A percentile compares a stretch with the other conserved stretches of the same genome.
phyloP scores from a whole-genome alignment of 1,140 invertebrate genomes.

The Drosophila bifasciata region DNA sequence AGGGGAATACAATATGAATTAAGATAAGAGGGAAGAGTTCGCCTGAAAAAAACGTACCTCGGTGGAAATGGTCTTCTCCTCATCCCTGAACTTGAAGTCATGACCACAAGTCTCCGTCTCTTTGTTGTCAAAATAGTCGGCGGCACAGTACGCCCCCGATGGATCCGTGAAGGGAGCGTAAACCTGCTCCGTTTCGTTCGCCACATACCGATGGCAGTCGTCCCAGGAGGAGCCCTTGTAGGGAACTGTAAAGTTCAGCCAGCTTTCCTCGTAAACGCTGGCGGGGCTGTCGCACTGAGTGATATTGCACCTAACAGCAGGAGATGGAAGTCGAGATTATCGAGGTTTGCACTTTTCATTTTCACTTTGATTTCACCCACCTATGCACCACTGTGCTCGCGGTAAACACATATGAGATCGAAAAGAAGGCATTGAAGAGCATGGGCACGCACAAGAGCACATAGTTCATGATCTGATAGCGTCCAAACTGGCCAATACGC shows the following conservation, averaged over 20 bases:
- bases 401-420: constrained; percentile 86
- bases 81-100: constrained; percentile 68
- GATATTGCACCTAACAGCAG: constrained; percentile 86
- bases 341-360: constrained; percentile 3
- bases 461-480: constrained; percentile 86
- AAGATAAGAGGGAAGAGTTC: not conserved
- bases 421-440: constrained; percentile 85
- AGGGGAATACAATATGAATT: constrained; percentile 16
- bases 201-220: constrained; percentile 84
- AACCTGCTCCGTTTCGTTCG: not conserved
- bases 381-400: constrained; percentile 86
- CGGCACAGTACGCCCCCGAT: constrained; percentile 40
- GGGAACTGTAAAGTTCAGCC: constrained; percentile 86
- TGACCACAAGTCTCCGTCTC: constrained; percentile 49
- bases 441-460: constrained; percentile 85
- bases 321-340: not conserved
- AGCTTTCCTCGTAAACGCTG: constrained; percentile 84
- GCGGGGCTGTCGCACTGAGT: constrained; percentile 86
- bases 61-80: constrained; percentile 73
- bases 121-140: constrained; percentile 79
- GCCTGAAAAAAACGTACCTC: constrained; percentile 55
- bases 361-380: constrained; percentile 83
- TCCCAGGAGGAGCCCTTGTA: constrained; percentile 82
- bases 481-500: constrained; percentile 85
- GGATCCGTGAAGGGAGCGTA: constrained; percentile 13